Percentiles rank a stretch among this genome's conserved stretches.
phyloP scores from a whole-genome alignment of 2,797 vertebrate species.

The Xerus rutilus region DNA sequence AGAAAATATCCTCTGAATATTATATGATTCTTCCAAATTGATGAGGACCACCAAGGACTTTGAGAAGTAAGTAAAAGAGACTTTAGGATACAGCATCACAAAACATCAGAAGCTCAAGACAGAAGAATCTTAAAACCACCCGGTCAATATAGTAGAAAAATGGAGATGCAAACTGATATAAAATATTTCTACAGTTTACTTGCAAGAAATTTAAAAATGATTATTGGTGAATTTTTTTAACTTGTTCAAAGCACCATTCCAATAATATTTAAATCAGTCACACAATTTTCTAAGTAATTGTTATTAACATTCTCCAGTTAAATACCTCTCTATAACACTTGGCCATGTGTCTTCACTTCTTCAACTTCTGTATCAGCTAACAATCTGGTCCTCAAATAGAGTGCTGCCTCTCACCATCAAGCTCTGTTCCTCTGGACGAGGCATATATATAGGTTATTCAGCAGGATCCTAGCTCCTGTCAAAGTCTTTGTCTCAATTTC shows the following conservation, averaged over 20 bases:
- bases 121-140: background rate
- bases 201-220: background rate
- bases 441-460: background rate
- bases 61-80: background rate
- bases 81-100: background rate
- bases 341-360: background rate
- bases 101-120: background rate
- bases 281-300: background rate
- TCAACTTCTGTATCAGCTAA: background rate
- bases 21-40: background rate
- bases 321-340: background rate
- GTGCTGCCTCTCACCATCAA: background rate
- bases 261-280: background rate
- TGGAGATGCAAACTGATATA: background rate
- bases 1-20: background rate
- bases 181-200: background rate
- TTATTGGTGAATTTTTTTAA: background rate
- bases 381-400: background rate
- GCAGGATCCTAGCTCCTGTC: background rate
- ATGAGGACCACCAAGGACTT: background rate
- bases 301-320: background rate
- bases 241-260: background rate
- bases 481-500: slow-evolving; percentile 46
- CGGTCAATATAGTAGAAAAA: background rate
- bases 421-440: background rate